Evolutionary conservation across 2,113 vertebrate genomes (phyloP), one percentile per base, ranked within the genome.

Genomic region (Tiliqua scincoides): DNA sequence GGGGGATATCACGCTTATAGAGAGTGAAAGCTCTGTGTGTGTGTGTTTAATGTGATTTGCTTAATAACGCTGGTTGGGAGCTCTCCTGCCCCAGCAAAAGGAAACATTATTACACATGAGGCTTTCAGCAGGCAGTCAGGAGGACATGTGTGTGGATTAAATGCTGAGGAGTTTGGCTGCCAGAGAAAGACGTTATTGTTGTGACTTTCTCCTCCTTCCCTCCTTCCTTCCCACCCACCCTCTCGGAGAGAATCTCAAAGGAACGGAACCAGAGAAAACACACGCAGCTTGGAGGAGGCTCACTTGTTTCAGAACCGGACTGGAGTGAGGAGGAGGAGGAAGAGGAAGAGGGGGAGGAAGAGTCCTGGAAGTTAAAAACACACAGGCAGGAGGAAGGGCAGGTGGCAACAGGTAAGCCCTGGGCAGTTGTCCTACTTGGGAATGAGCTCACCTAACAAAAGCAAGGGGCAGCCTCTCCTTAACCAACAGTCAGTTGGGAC

Each of bases 131-230:
- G 94, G 94, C 93, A 89, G 82, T 43, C 71, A 70, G 62, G 88
- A 72, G 82, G 88, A 93, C 78, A 63, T 75, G 95, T 93, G 93
- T 78, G 89, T 80, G 87, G 91, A 87, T 92, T 93, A 65, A 91
- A 94, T 88, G 91, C 95, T 79, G 72, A 87, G 88, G 93, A 90
- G 81, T 86, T 91, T 94, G 96, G 95, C 96, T 97, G 96, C 95
- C 94, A 96, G 95, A 96, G 92, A 97, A 96, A 97, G 96, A 95
- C 94, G 93, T 92, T 88, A 95, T 96, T 96, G 96, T 96, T 96
- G 95, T 96, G 95, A 91, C 90, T 92, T 91, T 93, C 40, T 95
- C 95, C 95, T 77, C 84, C 85, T 90, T 91, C 93, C 95, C 86
- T 85, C 82, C 81, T 95, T 89, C 92, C 92, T 95, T 89, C 92